These are phyloP conservation scores for Rhombomys opimus DNA, from an alignment of 2,113 vertebrate genomes.

Conservation along the genomic window DNA sequence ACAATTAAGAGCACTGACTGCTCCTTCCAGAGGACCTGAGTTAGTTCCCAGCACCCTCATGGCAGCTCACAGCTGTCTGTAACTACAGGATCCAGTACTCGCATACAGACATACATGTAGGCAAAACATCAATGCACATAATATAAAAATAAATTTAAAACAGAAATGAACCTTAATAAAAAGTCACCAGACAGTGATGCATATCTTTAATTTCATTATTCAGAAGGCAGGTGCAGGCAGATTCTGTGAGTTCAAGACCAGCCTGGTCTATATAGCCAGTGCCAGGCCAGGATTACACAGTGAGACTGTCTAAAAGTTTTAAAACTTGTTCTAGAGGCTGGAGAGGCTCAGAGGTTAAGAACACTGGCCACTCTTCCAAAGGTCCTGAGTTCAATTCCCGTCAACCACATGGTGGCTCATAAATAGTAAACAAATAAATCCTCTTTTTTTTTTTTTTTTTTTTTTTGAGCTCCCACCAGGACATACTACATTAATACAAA, in stretches of 20 bases:
- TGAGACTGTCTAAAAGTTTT: background rate
- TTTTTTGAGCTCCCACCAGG: background rate
- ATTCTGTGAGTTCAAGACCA: background rate
- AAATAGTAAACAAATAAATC: too few relatives aligned
- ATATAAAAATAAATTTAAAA: background rate
- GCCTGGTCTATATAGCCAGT: background rate
- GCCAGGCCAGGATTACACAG: background rate
- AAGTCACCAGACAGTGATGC: background rate
- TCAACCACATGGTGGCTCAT: too few relatives aligned
- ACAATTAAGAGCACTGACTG: background rate
- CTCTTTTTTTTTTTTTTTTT: background rate
- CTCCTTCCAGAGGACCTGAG: background rate
- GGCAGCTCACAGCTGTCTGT: background rate
- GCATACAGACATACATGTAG: background rate
- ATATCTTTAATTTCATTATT: background rate
- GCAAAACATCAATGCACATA: too few relatives aligned
- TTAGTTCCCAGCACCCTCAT: background rate
- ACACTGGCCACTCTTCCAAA: too few relatives aligned
- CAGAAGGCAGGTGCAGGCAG: background rate
- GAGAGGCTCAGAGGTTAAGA: too few relatives aligned
- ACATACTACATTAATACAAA: background rate
- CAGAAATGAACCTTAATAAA: background rate
- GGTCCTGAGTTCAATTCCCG: too few relatives aligned
- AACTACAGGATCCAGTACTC: background rate
- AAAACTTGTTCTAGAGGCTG: too few relatives aligned